phyloP scores from a whole-genome alignment of 2,888 invertebrate genomes.

The Steinernema scapterisci region DNA sequence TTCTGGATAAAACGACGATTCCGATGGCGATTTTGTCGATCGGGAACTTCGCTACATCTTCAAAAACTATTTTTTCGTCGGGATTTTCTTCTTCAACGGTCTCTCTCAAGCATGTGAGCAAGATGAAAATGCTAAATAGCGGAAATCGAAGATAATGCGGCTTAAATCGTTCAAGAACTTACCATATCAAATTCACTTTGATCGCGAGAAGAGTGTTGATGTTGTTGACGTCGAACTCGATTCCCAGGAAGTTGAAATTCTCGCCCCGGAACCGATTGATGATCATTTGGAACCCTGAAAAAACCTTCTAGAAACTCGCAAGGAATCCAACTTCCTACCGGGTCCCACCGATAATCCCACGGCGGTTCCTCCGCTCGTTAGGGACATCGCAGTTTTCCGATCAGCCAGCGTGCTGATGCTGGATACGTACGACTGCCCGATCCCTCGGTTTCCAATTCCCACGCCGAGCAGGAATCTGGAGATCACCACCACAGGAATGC shows the following conservation, averaged over 20 bases:
- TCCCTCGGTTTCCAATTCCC: neutral
- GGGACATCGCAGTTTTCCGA: neutral
- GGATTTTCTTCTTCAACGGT: neutral
- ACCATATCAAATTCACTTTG: neutral
- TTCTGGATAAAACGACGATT: neutral
- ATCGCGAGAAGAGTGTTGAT: neutral
- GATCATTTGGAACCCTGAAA: neutral
- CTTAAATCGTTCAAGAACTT: neutral
- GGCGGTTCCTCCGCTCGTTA: neutral
- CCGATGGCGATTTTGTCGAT: constrained; percentile 4
- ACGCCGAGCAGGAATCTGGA: neutral
- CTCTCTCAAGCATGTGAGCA: neutral
- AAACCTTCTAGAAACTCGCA: neutral
- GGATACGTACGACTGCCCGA: neutral
- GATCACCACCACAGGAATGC: neutral
- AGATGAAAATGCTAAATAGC: neutral
- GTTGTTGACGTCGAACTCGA: constrained; percentile 24
- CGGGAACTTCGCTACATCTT: neutral
- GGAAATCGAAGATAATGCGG: neutral
- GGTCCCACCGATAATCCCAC: neutral
- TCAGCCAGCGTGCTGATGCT: neutral
- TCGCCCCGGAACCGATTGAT: neutral
- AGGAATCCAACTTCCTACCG: neutral
- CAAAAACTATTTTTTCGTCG: no score
- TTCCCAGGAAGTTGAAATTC: neutral